Evolutionary conservation across 2,888 invertebrate genomes (phyloP).

Genomic region (Cyclophora punctaria): DNA sequence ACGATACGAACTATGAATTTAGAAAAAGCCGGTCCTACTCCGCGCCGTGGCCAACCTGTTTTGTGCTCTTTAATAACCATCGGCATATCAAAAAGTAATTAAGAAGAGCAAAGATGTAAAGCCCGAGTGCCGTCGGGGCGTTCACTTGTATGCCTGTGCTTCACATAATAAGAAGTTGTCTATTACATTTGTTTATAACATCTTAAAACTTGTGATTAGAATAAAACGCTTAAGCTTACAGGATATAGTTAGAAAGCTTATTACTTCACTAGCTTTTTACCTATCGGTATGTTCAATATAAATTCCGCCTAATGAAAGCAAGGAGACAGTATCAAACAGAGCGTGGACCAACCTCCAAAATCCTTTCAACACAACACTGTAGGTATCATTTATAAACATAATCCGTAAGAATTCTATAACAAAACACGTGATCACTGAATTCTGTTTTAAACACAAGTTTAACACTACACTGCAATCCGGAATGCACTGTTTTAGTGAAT

Average conservation of each 20-base stretch:
- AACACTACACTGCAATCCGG: conserved; percentile 68
- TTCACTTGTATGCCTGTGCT: conserved; percentile 2
- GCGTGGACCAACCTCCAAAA: conserved; percentile 59
- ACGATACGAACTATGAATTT: conserved; percentile 14
- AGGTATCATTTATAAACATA: conserved; percentile 48
- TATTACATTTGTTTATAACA: too few relatives aligned
- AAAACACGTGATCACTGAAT: conserved; percentile 18
- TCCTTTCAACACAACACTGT: conserved; percentile 49
- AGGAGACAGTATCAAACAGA: conserved; percentile 5
- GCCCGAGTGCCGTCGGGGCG: conserved; percentile 10
- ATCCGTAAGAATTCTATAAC: conserved; percentile 29
- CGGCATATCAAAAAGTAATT: conserved; percentile 23
- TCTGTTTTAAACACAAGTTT: conserved; percentile 15
- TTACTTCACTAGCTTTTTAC: too few relatives aligned
- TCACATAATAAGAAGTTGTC: too few relatives aligned
- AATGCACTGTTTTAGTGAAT: conserved; percentile 39
- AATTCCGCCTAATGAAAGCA: too few relatives aligned
- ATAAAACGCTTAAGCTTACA: too few relatives aligned
- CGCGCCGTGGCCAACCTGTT: conserved; percentile 13
- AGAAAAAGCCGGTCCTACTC: conserved; percentile 16
- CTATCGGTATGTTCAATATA: too few relatives aligned
- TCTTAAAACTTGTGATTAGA: too few relatives aligned
- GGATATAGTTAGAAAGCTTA: too few relatives aligned
- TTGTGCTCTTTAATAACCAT: conserved; percentile 15
- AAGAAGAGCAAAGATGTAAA: conserved; percentile 17